Evolutionary conservation across 2,113 vertebrate genomes (phyloP).

Genomic region (Hyperopisus bebe): DNA sequence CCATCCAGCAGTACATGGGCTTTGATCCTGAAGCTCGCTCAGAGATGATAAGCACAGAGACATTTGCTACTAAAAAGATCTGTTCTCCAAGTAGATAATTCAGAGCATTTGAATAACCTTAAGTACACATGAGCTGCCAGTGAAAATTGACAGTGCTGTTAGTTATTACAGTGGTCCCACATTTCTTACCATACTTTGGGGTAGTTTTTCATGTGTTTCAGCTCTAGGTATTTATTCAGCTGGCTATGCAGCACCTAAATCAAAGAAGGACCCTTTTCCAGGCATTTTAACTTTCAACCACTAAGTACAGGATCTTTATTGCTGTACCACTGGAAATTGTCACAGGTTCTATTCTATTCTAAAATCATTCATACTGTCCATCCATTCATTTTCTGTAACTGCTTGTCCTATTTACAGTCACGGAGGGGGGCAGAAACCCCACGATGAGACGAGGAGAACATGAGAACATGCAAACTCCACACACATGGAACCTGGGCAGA

Average conservation of each 20-base stretch:
- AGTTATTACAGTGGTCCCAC: background rate
- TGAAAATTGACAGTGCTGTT: background rate
- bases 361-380: background rate
- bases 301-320: background rate
- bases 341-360: background rate
- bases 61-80: background rate
- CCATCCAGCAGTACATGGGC: background rate
- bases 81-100: background rate
- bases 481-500: background rate
- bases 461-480: too few species aligned
- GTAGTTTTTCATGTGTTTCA: background rate
- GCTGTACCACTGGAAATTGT: background rate
- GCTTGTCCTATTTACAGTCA: background rate
- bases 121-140: background rate
- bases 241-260: background rate
- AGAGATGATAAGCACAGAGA: background rate
- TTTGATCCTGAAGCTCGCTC: conserved; percentile 28
- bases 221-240: background rate
- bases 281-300: background rate
- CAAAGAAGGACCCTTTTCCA: background rate
- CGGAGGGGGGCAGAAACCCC: too few species aligned
- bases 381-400: background rate
- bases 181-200: background rate
- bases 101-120: background rate
- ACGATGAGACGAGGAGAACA: too few species aligned